Conservation (phyloP, 1,140 invertebrate genomes). For the Coptotermes formosanus region DNA sequence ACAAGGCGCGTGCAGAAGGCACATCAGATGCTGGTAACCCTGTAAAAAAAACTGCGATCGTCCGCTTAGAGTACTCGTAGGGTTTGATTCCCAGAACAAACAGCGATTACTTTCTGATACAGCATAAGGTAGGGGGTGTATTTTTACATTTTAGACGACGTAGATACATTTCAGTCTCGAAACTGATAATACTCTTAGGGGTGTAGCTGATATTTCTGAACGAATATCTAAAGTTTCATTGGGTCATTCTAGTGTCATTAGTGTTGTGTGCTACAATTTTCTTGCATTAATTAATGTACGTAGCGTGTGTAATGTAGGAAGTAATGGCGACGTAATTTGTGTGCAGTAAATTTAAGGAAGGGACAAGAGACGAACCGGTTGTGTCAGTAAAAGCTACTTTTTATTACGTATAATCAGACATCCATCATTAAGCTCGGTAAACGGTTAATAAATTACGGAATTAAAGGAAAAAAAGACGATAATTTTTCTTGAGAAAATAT, state of each 20-base stretch:
- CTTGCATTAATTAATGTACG: background rate
- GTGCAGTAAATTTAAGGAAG: background rate
- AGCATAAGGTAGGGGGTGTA: no score
- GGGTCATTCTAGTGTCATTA: background rate
- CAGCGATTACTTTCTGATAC: no score
- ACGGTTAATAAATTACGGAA: conserved; percentile 6
- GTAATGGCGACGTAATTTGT: background rate
- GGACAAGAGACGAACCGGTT: background rate
- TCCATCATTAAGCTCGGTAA: background rate
- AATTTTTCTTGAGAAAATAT: background rate
- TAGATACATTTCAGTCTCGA: no score
- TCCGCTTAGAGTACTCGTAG: no score
- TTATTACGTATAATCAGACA: background rate
- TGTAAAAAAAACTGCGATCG: no score
- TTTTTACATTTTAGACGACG: no score
- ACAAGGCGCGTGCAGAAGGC: no score
- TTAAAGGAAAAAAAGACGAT: background rate
- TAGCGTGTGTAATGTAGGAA: background rate
- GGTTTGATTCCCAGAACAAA: no score
- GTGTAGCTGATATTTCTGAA: no score
- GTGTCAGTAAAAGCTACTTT: background rate
- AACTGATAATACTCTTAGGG: no score
- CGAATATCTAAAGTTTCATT: background rate
- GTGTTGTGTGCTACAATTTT: background rate
- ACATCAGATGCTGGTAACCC: no score